phyloP scores from a whole-genome alignment of 2,797 vertebrate species.

The Sebastes melanostomus region DNA sequence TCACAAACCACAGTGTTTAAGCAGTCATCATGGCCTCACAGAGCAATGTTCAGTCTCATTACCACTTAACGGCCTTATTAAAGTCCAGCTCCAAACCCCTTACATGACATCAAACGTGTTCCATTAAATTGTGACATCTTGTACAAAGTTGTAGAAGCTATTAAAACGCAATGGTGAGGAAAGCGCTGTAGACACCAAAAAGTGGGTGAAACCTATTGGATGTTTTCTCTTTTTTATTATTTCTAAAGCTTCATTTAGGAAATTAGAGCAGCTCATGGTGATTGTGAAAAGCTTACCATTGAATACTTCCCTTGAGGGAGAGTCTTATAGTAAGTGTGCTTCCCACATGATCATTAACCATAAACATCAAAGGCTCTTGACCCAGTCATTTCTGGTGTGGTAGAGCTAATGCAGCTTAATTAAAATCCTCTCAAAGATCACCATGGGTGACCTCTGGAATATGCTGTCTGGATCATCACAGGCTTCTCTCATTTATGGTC shows the following conservation, averaged over 20 bases:
- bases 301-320: conserved; percentile 69
- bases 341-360: conserved; percentile 74
- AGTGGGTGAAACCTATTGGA: conserved; percentile 53
- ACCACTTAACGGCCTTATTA: conserved; percentile 80
- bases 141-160: conserved; percentile 75
- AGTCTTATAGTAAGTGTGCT: conserved; percentile 66
- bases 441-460: conserved; percentile 69
- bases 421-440: conserved; percentile 76
- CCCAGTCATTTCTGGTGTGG: conserved; percentile 68
- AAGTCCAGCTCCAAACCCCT: conserved; percentile 71
- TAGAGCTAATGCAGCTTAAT: conserved; percentile 76
- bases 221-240: conserved; percentile 35
- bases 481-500: conserved; percentile 36
- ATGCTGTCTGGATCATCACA: conserved; percentile 43
- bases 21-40: conserved; percentile 66
- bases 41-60: conserved; percentile 78
- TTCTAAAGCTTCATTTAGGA: conserved; percentile 69
- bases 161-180: conserved; percentile 69
- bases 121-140: conserved; percentile 78
- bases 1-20: conserved; percentile 60
- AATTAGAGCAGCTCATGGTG: conserved; percentile 68
- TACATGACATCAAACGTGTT: conserved; percentile 79
- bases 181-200: conserved; percentile 51
- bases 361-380: conserved; percentile 78
- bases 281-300: conserved; percentile 72